Evolutionary conservation across 2,888 invertebrate genomes (phyloP), one percentile per base, ranked within the genome.

Genomic region (Ceraclea dissimilis): DNA sequence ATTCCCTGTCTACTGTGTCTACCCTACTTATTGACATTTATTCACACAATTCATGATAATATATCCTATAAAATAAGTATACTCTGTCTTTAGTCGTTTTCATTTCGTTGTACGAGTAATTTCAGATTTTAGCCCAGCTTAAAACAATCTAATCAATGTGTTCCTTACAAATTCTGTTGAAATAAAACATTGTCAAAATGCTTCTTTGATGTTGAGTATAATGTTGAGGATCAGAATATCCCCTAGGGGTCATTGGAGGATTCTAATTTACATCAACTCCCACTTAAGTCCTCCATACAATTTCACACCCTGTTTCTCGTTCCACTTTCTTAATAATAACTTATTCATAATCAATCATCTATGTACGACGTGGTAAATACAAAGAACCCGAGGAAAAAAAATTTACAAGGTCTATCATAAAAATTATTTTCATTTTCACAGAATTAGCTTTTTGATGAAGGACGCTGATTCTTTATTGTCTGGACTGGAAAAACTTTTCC

Each of bases 221-320:
- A 54, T 48, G 54, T 50, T 49, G 49, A 54, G 49, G 54, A 54
- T 54, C 54, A 54, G 54, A 50, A 54, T 22, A 54, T 54, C 54
- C 54, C 54, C 54, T 43, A 43, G 54, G 54, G 54, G 54, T 54
- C 54, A 50, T 49, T 49, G 39, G 34, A 50, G 54, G 49, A 54
- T 49, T 49, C 49, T 54, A 54, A 54, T 54, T 54, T 54, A 54
- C 54, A 54, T 54, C 54, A n/a, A 21, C 50, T 26, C 54, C 49
- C 49, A 47, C 49, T 49, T 26, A 46, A 39, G 39, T 22, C 46
- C 21, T 22, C 49, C 54, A 39, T 31, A 17, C 44, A 16, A 49
- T 33, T 54, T 54, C 54, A 54, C 54, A 54, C 53, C 53, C 13
- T 33, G 16, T 39, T 21, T 13, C 47, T 47, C 19, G 11, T 34